Conservation (phyloP, 2,888 invertebrate species). For the Coelogynopora nodosa region DNA sequence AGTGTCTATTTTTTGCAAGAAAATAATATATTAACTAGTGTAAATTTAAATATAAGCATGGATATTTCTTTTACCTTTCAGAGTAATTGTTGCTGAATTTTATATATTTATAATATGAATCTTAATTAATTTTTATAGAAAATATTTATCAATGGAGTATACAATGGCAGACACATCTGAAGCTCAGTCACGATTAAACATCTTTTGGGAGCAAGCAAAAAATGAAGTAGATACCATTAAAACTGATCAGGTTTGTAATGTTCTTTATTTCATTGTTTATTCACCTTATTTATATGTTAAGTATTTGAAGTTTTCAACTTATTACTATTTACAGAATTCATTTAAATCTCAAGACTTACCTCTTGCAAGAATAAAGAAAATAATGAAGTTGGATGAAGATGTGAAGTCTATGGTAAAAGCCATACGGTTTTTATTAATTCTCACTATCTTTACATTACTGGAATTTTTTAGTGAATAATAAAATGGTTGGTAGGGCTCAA, state of each 20-base stretch:
- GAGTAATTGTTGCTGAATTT: no score
- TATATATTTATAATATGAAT: no score
- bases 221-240: constrained; percentile 37
- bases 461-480: no score
- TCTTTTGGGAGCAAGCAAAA: constrained; percentile 41
- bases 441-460: no score
- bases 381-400: constrained; percentile 97
- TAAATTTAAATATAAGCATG: no score
- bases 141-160: background rate
- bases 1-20: no score
- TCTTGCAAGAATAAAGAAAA: constrained; percentile 93
- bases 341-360: constrained; percentile 88
- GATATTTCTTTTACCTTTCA: no score
- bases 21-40: no score
- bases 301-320: no score
- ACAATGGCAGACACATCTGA: constrained; percentile 29
- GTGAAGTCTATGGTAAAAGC: constrained; percentile 68
- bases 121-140: no score
- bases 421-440: no score
- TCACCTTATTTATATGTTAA: background rate
- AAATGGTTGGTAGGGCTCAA: no score
- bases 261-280: background rate
- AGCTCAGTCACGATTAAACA: constrained; percentile 36
- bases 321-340: constrained; percentile 62
- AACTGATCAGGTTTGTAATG: constrained; percentile 34